These are phyloP conservation scores for Xenops minutus DNA, from an alignment of 2,797 vertebrate species.

Conservation along the genomic window DNA sequence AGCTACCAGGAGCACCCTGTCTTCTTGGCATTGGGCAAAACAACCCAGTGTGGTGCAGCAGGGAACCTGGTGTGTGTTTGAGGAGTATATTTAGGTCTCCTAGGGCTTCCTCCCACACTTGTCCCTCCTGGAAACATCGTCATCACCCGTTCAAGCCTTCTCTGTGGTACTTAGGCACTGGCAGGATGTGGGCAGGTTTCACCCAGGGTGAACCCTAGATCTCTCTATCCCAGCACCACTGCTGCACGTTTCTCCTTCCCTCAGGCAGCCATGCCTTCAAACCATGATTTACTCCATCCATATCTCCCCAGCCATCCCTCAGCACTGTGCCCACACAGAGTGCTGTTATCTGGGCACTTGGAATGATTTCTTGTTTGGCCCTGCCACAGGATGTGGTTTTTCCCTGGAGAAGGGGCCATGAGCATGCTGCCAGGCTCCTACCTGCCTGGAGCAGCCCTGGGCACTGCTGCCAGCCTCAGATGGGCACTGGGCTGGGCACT, in stretches of 20 bases:
- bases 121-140: neutral
- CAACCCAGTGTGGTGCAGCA: neutral
- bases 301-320: neutral
- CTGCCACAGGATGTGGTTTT: neutral
- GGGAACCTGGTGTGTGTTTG: fast-evolving
- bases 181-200: neutral
- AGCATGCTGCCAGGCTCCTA: neutral
- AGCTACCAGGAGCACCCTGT: neutral
- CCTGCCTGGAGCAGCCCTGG: neutral
- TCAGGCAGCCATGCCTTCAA: neutral
- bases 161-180: fast-evolving
- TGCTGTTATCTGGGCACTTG: neutral
- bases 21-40: neutral
- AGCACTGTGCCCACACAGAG: neutral
- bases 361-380: slow-evolving; percentile 10
- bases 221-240: neutral
- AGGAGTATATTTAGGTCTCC: neutral
- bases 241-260: neutral
- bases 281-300: fast-evolving
- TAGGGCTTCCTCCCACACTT: neutral
- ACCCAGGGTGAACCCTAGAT: neutral
- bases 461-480: neutral
- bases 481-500: neutral
- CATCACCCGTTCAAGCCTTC: fast-evolving
- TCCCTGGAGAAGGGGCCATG: neutral